Evolutionary conservation across 2,888 invertebrate genomes (phyloP), one percentile per base, ranked within the genome.

Genomic region (Cordilura impudica): DNA sequence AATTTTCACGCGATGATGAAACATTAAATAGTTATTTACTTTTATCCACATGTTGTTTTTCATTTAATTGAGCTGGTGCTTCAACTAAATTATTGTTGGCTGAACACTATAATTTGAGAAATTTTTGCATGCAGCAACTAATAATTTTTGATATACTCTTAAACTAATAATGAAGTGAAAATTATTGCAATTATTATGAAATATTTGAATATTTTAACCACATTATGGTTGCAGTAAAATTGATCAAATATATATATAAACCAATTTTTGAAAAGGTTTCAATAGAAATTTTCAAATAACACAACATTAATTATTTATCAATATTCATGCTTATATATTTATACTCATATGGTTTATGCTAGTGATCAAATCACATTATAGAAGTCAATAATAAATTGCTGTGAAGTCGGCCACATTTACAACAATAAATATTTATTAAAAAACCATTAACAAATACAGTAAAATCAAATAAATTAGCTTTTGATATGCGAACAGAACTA

Each of bases 211-310:
- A 70, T 74, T 60, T 70, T 60, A 39, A 70, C 81, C 81, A 77
- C 77, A 70, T 77, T 77, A 77, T 77, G 72, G 70, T 73, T 73
- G 77, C 73, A 79, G 79, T 79, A 71, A 79, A 79, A 75, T 75
- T 79, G 51, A 53, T n/a, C n/a, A n/a, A n/a, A n/a, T n/a, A n/a
- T n/a, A n/a, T 75, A 67, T 16, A 31, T 45, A 56, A 75, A 45
- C 26, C 49, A 23, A 56, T 49, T 39, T 49, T 49, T 45, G 14
- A 49, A 56, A 49, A 63, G 63, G 63, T 56, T 51, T 0, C 56
- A 69, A 65, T 58, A 31, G 65, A 76, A 49, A 35, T 75, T 75
- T 75, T 69, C 63, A 63, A 63, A 63, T 69, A 53, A 43, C 14
- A 14, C 63, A 69, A 49, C 26, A 54, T 56, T 63, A 43, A 69